phyloP scores from a whole-genome alignment of 1,140 invertebrate genomes.

The Leptopilina clavipes region DNA sequence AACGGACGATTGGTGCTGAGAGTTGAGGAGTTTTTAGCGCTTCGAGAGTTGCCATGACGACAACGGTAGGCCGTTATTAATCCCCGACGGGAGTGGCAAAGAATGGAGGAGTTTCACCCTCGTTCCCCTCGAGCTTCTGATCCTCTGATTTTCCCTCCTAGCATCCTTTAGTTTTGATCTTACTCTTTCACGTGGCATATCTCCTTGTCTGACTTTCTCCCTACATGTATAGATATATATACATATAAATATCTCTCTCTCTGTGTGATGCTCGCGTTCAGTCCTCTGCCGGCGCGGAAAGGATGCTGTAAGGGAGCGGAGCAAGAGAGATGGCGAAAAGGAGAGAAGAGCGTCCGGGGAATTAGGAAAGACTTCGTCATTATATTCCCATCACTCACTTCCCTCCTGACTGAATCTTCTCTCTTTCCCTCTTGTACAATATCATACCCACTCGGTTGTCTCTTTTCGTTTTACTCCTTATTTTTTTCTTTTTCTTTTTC shows the following conservation, averaged over 20 bases:
- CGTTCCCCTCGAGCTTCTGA: conserved; percentile 43
- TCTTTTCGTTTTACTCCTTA: conserved; percentile 12
- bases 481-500: conserved; percentile 42
- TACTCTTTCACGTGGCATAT: conserved; percentile 14
- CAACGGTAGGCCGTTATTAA: conserved; percentile 65
- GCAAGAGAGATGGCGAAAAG: conserved; percentile 45
- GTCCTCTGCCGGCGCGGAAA: conserved; percentile 42
- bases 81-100: conserved; percentile 57
- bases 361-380: conserved; percentile 61
- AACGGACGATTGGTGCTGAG: conserved; percentile 52
- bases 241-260: background rate
- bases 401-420: conserved; percentile 37
- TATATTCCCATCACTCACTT: conserved; percentile 63
- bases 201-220: conserved; percentile 26
- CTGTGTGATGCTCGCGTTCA: conserved; percentile 13
- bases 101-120: conserved; percentile 56
- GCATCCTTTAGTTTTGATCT: conserved; percentile 8
- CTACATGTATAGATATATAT: too few species aligned
- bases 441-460: background rate
- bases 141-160: conserved; percentile 47
- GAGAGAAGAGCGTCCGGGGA: conserved; percentile 54
- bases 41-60: conserved; percentile 62
- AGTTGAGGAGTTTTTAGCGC: conserved; percentile 53
- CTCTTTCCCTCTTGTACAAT: conserved; percentile 21
- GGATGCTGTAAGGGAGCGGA: conserved; percentile 37